Percentiles rank a stretch among this genome's conserved stretches.
Evolutionary conservation across 2,113 vertebrate genomes (phyloP).

Genomic region (Catharus fuscescens): DNA sequence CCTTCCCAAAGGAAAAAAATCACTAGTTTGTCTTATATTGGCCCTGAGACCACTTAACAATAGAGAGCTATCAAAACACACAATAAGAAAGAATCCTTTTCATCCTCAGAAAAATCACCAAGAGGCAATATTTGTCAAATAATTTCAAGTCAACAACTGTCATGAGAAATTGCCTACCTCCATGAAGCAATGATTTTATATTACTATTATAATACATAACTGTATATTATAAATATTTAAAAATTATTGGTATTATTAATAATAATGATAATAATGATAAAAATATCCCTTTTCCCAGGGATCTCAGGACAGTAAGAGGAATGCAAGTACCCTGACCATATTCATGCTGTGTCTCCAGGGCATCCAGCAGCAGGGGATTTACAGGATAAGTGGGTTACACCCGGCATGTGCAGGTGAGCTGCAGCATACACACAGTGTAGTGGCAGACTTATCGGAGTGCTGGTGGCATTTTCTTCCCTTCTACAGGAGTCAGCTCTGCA

Average conservation of each 20-base stretch:
- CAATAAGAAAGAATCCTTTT: not conserved
- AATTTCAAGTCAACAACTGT: not conserved
- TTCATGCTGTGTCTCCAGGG: not conserved
- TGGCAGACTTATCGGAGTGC: not conserved
- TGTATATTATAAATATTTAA: no score
- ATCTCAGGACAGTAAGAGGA: not conserved
- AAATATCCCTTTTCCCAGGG: not conserved
- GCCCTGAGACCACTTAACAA: not conserved
- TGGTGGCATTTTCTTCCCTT: not conserved
- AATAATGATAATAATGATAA: not conserved
- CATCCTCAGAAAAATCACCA: not conserved
- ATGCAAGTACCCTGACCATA: not conserved
- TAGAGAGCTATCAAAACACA: not conserved
- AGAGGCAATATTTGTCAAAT: not conserved
- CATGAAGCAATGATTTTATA: not conserved
- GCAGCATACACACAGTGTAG: not conserved
- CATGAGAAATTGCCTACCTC: not conserved
- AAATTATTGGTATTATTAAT: accelerated
- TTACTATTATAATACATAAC: not conserved
- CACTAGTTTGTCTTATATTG: not conserved
- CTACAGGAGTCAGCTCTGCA: not conserved
- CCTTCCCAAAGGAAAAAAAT: not conserved
- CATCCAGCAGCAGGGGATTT: not conserved
- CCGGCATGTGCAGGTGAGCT: not conserved
- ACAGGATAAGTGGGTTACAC: not conserved